Conservation (phyloP, 64 coral and sea anemone species). For the Stichodactyla mertensii region DNA sequence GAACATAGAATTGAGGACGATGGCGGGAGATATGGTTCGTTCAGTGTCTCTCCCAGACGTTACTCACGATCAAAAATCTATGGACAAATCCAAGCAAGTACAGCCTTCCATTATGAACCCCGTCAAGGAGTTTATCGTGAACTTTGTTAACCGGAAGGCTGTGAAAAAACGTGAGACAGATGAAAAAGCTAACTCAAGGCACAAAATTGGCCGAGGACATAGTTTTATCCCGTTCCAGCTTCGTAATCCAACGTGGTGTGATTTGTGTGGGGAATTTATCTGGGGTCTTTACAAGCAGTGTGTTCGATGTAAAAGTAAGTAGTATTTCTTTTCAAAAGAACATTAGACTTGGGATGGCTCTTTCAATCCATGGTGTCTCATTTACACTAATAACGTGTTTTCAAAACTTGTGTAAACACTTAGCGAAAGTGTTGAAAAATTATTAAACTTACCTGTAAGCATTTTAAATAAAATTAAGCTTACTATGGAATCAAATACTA, state of each 20-base stretch:
- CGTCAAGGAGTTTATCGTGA: conserved; percentile 86
- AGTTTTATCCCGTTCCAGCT: conserved; percentile 54
- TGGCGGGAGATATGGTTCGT: conserved; percentile 15
- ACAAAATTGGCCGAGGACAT: conserved; percentile 69
- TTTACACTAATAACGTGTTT: not conserved
- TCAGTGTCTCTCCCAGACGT: conserved; percentile 57
- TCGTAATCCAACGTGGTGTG: conserved; percentile 92
- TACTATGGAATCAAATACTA: not conserved
- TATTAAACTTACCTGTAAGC: not conserved
- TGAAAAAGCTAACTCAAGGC: conserved; percentile 34
- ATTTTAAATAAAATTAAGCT: no score
- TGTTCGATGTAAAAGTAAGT: conserved; percentile 91
- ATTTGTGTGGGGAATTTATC: conserved; percentile 90
- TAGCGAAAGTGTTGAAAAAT: not conserved
- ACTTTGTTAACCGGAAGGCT: conserved; percentile 68
- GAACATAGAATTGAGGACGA: conserved; percentile 48
- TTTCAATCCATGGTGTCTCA: not conserved
- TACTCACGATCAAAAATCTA: conserved; percentile 1
- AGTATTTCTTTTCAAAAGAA: not conserved
- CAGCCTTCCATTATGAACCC: conserved; percentile 61
- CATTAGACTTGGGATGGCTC: not conserved
- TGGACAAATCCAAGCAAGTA: conserved; percentile 32
- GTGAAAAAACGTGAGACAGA: conserved; percentile 57
- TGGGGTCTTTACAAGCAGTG: conserved; percentile 90
- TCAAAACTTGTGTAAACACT: not conserved